Conservation (phyloP, 2,888 invertebrate species). For the Metopia argyrocephala region DNA sequence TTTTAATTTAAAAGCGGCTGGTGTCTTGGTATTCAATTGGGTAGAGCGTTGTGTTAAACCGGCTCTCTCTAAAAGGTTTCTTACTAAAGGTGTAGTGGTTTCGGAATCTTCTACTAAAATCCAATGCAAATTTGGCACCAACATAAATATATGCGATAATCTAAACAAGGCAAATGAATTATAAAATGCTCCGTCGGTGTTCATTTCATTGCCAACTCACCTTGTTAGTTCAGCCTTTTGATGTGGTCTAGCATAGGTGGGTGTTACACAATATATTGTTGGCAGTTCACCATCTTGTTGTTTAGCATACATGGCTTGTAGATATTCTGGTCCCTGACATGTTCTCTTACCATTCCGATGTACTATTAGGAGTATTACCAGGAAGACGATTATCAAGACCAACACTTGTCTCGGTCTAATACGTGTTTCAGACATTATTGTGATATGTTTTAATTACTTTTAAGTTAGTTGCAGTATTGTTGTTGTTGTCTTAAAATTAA, state of each 20-base stretch:
- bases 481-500: constrained; percentile 14
- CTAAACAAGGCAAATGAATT: constrained; percentile 77
- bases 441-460: not conserved
- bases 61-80: constrained; percentile 82
- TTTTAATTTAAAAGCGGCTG: constrained; percentile 84
- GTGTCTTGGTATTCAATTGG: constrained; percentile 84
- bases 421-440: constrained; percentile 74
- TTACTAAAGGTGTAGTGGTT: constrained; percentile 82
- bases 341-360: constrained; percentile 74
- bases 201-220: constrained; percentile 76
- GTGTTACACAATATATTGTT: constrained; percentile 93
- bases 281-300: constrained; percentile 78
- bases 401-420: constrained; percentile 76
- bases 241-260: constrained; percentile 91
- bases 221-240: constrained; percentile 96
- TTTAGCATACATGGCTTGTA: constrained; percentile 71
- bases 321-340: constrained; percentile 73
- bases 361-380: constrained; percentile 73
- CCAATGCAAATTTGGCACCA: constrained; percentile 94
- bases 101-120: constrained; percentile 93
- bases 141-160: constrained; percentile 90
- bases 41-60: constrained; percentile 79
- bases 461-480: not conserved
- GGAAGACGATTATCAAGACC: constrained; percentile 73
- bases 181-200: not conserved